A percentile compares a stretch with the other conserved stretches of the same genome.
phyloP scores from a whole-genome alignment of 2,888 invertebrate genomes.

The Cephus nigrinus region DNA sequence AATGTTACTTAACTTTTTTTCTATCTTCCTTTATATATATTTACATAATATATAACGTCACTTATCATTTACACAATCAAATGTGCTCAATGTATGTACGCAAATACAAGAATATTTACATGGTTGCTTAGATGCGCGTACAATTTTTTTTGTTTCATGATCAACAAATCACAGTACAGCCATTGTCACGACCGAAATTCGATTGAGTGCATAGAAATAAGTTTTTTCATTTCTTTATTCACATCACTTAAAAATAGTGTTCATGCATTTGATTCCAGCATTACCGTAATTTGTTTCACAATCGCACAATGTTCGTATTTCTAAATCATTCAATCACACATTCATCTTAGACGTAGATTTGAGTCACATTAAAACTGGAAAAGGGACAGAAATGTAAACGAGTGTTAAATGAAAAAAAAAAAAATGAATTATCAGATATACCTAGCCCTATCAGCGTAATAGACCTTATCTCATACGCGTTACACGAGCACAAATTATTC shows the following conservation, averaged over 20 bases:
- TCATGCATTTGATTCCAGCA: background rate
- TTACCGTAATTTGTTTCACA: background rate
- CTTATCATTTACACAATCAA: background rate
- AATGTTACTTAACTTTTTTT: background rate
- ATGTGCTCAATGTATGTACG: background rate
- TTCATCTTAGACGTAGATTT: background rate
- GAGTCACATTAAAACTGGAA: background rate
- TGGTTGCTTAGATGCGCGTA: background rate
- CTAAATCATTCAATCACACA: background rate
- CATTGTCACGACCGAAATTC: background rate
- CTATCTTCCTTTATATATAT: background rate
- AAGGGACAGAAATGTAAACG: background rate
- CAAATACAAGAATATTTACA: constrained; percentile 9
- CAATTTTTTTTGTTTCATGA: background rate
- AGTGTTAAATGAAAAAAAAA: background rate
- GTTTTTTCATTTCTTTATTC: background rate
- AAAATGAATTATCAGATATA: background rate
- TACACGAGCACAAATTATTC: background rate
- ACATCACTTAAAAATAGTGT: background rate
- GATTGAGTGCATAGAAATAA: background rate
- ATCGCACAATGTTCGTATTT: background rate
- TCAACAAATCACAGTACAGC: background rate
- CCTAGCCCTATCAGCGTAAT: background rate
- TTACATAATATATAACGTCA: background rate
- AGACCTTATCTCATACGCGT: background rate